Base-by-base conservation (phyloP, 2,888 invertebrate species). In the Phymatocera aterrima region DNA sequence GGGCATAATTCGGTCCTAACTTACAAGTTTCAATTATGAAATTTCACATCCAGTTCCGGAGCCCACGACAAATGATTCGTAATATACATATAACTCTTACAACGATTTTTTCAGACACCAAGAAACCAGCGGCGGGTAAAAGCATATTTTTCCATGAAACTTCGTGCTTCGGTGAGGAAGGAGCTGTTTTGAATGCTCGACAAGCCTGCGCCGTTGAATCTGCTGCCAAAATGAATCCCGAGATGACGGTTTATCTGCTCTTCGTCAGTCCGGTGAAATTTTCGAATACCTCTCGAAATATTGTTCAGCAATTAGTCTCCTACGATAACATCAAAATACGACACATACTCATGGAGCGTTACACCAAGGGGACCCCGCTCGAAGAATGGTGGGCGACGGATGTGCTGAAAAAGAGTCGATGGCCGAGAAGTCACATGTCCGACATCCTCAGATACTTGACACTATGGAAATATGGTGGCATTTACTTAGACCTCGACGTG, bases 401-500 rank as follows among this genome's bases (percentile, higher is more conserved):
- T 0, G 87, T 90, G 0, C 87, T 94, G 5, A 92, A 91, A 68
- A 87, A 87, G 1, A 94, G 94, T 37, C 83, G 85, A 2, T 95
- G 93, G 92, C 92, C 93, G 0, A 90, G 91, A 57, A 92, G 92
- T 37, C 94, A 95, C 84, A 93, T 94, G 61, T 94, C 94, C 65
- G 95, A 95, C 85, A 91, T 94, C 1, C 89, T 95, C 15, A 90
- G 95, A 82, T 94, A 93, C 84, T 85, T 95, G 65, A 93, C 94
- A 0, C 89, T 96, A 3, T 95, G 94, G 92, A 95, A 95, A 86
- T 96, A 93, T 88, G 95, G 96, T 12, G 96, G 96, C 0, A 93
- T 95, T 72, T 96, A 96, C 87, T 88, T 96, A 75, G 96, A 96
- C 84, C 90, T 95, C 82, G 96, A 96, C 87, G 93, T 95, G 2